Base-by-base conservation (phyloP, 2,888 invertebrate species). In the Dolomedes plantarius region DNA sequence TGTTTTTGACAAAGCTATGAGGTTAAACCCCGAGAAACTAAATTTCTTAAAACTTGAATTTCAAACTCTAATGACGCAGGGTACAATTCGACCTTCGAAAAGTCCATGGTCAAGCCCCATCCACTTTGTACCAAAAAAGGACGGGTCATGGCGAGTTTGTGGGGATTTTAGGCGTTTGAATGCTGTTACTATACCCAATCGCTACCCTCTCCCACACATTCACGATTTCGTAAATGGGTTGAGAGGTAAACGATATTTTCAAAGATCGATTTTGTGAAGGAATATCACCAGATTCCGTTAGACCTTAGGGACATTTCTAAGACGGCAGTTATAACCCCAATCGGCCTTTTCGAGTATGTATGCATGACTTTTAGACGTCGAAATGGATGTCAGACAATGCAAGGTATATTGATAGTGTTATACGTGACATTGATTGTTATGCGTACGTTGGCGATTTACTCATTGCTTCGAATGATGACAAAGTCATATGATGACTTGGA, bases 81-180 rank as follows among this genome's bases (percentile, higher is more conserved):
- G 75, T 0, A 65, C 68, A 5, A n/a, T 67, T 1, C 1, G 50
- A 13, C 68, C 76, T 13, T 77, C 67, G 19, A 77, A 41, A 13
- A 77, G 50, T 32, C 62, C 71, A 19, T 88, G 68, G 39, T 71
- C 81, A 1, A 72, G 77, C n/a, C 86, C 81, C 11, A 28, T 88
- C 5, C 73, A 80, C 27, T 7, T 87, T 16, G 87, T 81, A 19
- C 6, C 36, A 0, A 81, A 88, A 65, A 39, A 31, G 16, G 46
- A 73, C 19, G 29, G 39, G 0, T 16, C n/a, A 5, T 87, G 50
- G 16, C 16, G 68, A 11, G 16, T 36, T 32, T 67, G 50, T 19
- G 68, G 67, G 1, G 68, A 68, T 7, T 77, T 32, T n/a, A 39
- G 50, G 5, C 19, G 36, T 31, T 31, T 77, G 6, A 68, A 76